These are phyloP conservation scores for Tetraneura akinire DNA, from an alignment of 1,140 invertebrate species.

Conservation along the genomic window DNA sequence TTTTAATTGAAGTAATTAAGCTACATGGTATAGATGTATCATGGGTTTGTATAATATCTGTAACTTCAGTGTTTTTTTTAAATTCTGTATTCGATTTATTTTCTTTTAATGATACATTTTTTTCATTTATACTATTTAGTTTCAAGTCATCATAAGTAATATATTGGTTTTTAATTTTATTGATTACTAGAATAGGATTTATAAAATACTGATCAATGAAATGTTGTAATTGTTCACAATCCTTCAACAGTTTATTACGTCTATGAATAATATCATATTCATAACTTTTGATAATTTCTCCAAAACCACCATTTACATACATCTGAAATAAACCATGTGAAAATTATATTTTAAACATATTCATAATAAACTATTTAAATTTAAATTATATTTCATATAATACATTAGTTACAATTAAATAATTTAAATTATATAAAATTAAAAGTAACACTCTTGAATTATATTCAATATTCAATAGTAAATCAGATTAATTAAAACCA, in stretches of 20 bases:
- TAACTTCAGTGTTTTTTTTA: background rate
- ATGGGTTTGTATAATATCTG: too few relatives aligned
- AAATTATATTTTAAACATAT: too few relatives aligned
- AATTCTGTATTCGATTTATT: background rate
- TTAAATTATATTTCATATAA: too few relatives aligned
- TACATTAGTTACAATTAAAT: too few relatives aligned
- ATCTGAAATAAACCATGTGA: constrained; percentile 14
- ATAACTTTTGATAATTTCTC: background rate
- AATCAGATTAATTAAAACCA: too few relatives aligned
- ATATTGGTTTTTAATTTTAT: constrained; percentile 6
- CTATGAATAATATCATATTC: constrained; percentile 32
- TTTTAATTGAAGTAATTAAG: too few relatives aligned
- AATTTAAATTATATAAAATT: too few relatives aligned
- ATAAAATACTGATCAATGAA: constrained; percentile 25
- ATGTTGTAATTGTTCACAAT: constrained; percentile 29
- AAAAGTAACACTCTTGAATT: too few relatives aligned
- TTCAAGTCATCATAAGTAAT: too few relatives aligned
- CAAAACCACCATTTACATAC: constrained; percentile 3
- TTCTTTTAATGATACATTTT: background rate
- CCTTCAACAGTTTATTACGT: constrained; percentile 10
- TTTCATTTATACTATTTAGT: background rate
- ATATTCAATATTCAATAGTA: too few relatives aligned
- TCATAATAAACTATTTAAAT: too few relatives aligned
- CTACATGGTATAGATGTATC: too few relatives aligned
- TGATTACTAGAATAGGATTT: background rate